Evolutionary conservation across 2,113 vertebrate genomes (phyloP), one percentile per base, ranked within the genome.

Genomic region (Barbus barbus): DNA sequence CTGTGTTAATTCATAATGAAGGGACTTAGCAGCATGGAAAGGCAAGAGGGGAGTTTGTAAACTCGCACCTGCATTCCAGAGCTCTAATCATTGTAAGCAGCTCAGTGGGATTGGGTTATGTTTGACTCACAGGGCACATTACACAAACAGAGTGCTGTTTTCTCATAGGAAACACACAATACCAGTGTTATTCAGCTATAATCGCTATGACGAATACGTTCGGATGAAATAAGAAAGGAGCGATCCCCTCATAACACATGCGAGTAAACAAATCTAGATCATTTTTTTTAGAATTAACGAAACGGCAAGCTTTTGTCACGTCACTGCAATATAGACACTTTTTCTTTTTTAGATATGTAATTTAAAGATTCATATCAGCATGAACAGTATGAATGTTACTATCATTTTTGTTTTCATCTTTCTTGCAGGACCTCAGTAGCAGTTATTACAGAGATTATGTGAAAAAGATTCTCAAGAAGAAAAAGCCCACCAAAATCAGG

Each of bases 401-500:
- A n/a, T n/a, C n/a, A n/a, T n/a, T n/a, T n/a, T n/a, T n/a, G n/a
- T n/a, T 41, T 41, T 9, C 2, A 41, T n/a, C 38, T 41, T 41
- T 41, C 38, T 41, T 41, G 7, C 53, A 98, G 97, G 93, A 94
- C 84, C 88, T 92, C 0, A 93, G 89, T 82, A 89, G 85, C 83
- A 89, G 89, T 78, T 96, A 95, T 83, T 96, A 96, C 44, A 90
- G 90, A 88, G 92, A 94, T 44, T 98, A 98, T 83, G 94, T 98
- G 28, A 96, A 95, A 11, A 91, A 90, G 0, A 53, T 96, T 22
- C 92, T 98, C 22, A 92, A 90, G 86, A 94, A 91, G 82, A 90
- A 91, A 91, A 93, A 90, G 63, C 22, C 88, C 7, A 69, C 11
- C 41, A 20, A 88, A 91, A 89, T 83, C 90, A 83, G 93, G 93